These are phyloP conservation scores for Plagodis dolabraria DNA, from an alignment of 2,888 invertebrate species.

Conservation along the genomic window DNA sequence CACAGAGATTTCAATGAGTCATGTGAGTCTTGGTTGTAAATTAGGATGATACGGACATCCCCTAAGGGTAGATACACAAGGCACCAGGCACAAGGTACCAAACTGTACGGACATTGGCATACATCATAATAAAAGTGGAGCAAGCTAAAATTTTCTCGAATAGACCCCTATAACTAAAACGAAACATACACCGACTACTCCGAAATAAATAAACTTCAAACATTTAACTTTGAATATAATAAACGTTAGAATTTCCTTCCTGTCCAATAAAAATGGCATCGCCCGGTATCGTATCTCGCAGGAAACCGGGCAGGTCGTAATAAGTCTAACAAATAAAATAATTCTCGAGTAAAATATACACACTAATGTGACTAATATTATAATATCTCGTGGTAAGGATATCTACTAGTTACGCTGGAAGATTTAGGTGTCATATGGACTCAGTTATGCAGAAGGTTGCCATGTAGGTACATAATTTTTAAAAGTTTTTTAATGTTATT, in stretches of 20 bases:
- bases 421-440: constrained; percentile 73
- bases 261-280: constrained; percentile 78
- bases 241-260: constrained; percentile 82
- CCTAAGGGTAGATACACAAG: background rate
- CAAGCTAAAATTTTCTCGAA: constrained; percentile 11
- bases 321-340: constrained; percentile 83
- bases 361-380: constrained; percentile 84
- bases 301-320: constrained; percentile 76
- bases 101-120: background rate
- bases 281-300: constrained; percentile 71
- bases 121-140: background rate
- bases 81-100: background rate
- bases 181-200: constrained; percentile 40
- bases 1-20: too few species aligned
- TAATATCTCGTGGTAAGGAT: constrained; percentile 79
- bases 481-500: too few species aligned
- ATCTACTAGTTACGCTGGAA: constrained; percentile 78
- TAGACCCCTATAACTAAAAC: constrained; percentile 48
- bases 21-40: too few species aligned
- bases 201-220: constrained; percentile 66
- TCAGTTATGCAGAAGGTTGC: constrained; percentile 47
- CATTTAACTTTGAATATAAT: constrained; percentile 75
- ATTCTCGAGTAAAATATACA: constrained; percentile 79
- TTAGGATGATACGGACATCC: too few species aligned
- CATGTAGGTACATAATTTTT: constrained; percentile 15